A percentile compares a stretch with the other conserved stretches of the same genome.
Evolutionary conservation across 2,888 invertebrate genomes (phyloP).

Genomic region (Seladonia tumulorum): DNA sequence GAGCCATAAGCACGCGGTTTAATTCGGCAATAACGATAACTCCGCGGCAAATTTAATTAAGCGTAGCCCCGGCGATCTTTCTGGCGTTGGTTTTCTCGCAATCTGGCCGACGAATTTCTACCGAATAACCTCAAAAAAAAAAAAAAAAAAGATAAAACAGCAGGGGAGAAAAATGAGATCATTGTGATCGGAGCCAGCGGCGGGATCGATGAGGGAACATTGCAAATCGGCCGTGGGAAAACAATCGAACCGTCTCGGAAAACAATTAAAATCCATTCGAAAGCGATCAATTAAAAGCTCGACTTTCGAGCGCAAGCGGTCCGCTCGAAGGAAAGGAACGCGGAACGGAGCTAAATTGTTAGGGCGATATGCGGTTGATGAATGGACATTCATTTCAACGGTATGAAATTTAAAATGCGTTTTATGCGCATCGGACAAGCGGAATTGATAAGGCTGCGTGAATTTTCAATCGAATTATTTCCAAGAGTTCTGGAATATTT

Average conservation of each 20-base stretch:
- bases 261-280: conserved; percentile 17
- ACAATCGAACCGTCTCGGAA: conserved; percentile 7
- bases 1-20: conserved; percentile 61
- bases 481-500: too few species aligned
- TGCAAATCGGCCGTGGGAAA: neutral
- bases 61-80: conserved; percentile 53
- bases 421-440: neutral
- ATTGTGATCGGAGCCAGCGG: conserved; percentile 8
- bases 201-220: conserved; percentile 19
- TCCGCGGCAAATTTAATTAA: conserved; percentile 70
- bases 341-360: conserved; percentile 13
- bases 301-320: neutral
- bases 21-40: conserved; percentile 66
- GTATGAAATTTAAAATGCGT: conserved; percentile 21
- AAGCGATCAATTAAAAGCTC: conserved; percentile 4
- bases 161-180: too few species aligned
- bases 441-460: conserved; percentile 25
- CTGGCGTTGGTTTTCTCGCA: conserved; percentile 53
- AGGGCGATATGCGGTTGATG: neutral
- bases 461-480: neutral
- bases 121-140: conserved; percentile 19
- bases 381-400: conserved; percentile 14
- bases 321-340: neutral
- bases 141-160: too few species aligned
- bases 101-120: conserved; percentile 67